phyloP scores from a whole-genome alignment of 92 coral and sea anemone genomes.

The Paramuricea clavata region DNA sequence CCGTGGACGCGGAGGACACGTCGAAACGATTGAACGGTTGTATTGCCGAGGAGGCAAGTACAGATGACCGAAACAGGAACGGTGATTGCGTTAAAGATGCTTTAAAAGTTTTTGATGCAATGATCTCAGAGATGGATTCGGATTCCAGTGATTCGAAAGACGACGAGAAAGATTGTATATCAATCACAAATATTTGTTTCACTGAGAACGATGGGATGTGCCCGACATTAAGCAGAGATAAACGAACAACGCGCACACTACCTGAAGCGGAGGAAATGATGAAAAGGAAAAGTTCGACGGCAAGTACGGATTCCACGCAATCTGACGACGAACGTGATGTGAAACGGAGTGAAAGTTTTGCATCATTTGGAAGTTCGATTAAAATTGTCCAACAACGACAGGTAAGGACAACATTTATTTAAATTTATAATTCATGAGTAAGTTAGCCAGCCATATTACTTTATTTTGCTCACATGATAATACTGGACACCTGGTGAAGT shows the following conservation, averaged over 20 bases:
- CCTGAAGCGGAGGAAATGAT: background rate
- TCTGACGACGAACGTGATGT: slow-evolving; percentile 45
- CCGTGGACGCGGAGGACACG: background rate
- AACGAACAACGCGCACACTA: background rate
- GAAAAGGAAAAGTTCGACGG: slow-evolving; percentile 22
- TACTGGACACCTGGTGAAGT: too few relatives aligned
- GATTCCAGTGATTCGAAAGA: slow-evolving; percentile 5
- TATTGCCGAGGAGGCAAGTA: background rate
- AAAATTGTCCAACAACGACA: slow-evolving; percentile 47
- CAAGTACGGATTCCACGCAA: slow-evolving; percentile 27
- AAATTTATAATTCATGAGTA: background rate
- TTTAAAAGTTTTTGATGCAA: slow-evolving; percentile 14
- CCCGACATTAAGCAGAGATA: slow-evolving; percentile 32
- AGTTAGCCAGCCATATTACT: too few relatives aligned
- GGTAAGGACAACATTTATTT: background rate
- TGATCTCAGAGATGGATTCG: background rate
- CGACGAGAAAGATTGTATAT: background rate
- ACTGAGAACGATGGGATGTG: slow-evolving; percentile 22
- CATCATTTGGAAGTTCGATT: slow-evolving; percentile 46
- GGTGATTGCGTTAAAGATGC: background rate
- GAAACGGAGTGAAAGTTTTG: slow-evolving; percentile 42
- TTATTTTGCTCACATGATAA: too few relatives aligned
- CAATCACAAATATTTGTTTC: background rate
- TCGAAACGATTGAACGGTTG: slow-evolving; percentile 23
- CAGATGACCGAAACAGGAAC: background rate